Conservation (phyloP, 2,888 invertebrate species). For the Pristionchus fissidentatus region DNA sequence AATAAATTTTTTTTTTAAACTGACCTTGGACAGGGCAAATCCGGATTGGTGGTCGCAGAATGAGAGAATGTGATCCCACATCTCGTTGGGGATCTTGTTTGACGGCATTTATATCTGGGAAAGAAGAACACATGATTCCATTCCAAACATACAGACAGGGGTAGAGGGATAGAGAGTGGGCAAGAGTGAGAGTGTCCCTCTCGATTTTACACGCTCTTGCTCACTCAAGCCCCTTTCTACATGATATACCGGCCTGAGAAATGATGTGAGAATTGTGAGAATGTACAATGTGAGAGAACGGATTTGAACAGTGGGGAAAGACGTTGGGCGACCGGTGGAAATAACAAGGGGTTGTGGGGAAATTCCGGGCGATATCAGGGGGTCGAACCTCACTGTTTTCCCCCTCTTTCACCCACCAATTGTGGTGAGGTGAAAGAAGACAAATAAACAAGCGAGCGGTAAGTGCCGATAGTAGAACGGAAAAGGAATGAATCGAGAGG, state of each 20-base stretch:
- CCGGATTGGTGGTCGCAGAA: constrained; percentile 15
- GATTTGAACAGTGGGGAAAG: neutral
- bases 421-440: neutral
- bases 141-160: neutral
- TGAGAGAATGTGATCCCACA: constrained; percentile 16
- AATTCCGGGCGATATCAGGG: neutral
- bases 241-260: too few relatives aligned
- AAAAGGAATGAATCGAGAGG: constrained; percentile 2
- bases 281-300: neutral
- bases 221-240: too few relatives aligned
- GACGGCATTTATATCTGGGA: neutral
- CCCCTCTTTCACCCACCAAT: neutral
- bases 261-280: neutral
- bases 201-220: too few relatives aligned
- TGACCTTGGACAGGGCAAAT: constrained; percentile 6
- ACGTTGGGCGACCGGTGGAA: neutral
- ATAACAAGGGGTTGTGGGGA: neutral
- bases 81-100: neutral
- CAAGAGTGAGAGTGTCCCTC: too few relatives aligned
- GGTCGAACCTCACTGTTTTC: neutral
- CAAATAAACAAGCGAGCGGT: constrained; percentile 29
- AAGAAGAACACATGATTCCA: neutral
- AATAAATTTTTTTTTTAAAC: neutral
- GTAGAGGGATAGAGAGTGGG: neutral
- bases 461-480: constrained; percentile 12